A percentile compares a stretch with the other conserved stretches of the same genome.
Conservation (phyloP, 2,797 vertebrate species). For the Amblyraja radiata region DNA sequence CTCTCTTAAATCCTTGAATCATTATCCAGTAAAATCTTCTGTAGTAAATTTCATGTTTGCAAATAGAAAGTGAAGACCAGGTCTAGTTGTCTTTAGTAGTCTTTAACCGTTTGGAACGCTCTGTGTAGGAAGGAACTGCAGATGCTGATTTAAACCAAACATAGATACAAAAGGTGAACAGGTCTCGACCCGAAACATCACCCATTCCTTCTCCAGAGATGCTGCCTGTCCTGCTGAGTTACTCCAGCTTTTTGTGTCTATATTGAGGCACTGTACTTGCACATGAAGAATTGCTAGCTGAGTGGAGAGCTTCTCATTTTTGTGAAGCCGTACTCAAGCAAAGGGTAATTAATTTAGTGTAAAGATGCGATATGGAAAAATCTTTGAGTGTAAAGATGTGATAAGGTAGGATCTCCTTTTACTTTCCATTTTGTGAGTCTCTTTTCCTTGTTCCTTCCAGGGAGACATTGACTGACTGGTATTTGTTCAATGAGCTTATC, state of each 20-base stretch:
- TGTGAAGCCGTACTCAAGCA: not conserved
- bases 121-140: too few relatives aligned
- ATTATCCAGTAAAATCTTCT: not conserved
- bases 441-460: not conserved
- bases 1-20: not conserved
- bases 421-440: not conserved
- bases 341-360: not conserved
- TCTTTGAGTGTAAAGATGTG: not conserved
- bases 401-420: not conserved
- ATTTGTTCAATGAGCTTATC: not conserved
- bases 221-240: too few relatives aligned
- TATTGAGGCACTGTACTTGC: not conserved
- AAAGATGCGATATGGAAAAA: not conserved
- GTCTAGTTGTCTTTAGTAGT: not conserved
- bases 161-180: too few relatives aligned
- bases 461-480: not conserved
- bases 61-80: not conserved
- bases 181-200: too few relatives aligned
- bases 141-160: too few relatives aligned
- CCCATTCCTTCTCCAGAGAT: too few relatives aligned
- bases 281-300: not conserved
- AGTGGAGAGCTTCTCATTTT: not conserved
- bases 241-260: too few relatives aligned
- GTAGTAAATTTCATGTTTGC: not conserved
- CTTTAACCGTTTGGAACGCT: not conserved